Evolutionary conservation across 2,113 vertebrate species (phyloP), one percentile per base, ranked within the genome.

Genomic region (Alouatta palliata): DNA sequence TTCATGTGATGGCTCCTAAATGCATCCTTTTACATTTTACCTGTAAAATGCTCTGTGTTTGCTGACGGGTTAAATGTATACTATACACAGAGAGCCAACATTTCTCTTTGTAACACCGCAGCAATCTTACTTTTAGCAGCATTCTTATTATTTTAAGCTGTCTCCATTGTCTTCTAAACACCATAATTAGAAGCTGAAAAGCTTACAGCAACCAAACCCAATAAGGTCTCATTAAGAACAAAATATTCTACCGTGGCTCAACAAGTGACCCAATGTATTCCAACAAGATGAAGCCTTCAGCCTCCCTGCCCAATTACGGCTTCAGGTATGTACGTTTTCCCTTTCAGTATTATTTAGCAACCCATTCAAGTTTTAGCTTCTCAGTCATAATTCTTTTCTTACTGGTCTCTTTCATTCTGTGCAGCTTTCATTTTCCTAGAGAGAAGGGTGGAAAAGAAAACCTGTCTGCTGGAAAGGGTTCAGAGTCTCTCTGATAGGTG

Each of bases 111-210:
- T 98, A 98, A 85, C 82, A 66, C 92, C 0, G 0, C 97, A 95
- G 97, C 97, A 98, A 97, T 97, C 95, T 70, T 7, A 90, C 96
- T 98, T 98, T 98, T 94, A 98, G 96, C 94, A 96, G 97, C 96
- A 92, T 98, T 98, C 98, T 98, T 95, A 98, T 98, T 98, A 98
- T 98, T 99, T 98, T 98, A 98, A 98, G 97, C 98, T 0, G 2
- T 98, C 97, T 95, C 94, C 87, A 98, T 98, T 99, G 97, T 98
- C 98, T 98, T 98, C 94, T 98, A 98, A 98, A 98, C 96, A 98
- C 98, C 92, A 73, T 97, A 98, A 98, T 98, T 98, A 98, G 97
- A 98, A 98, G 97, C 96, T 97, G 96, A 98, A 98, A 98, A 98
- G 95, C 97, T 97, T 98, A 96, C 95, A 52, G 96, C 96, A 98